A percentile compares a stretch with the other conserved stretches of the same genome.
phyloP scores from a whole-genome alignment of 2,797 vertebrate species.

The Hozukius guyotensis region DNA sequence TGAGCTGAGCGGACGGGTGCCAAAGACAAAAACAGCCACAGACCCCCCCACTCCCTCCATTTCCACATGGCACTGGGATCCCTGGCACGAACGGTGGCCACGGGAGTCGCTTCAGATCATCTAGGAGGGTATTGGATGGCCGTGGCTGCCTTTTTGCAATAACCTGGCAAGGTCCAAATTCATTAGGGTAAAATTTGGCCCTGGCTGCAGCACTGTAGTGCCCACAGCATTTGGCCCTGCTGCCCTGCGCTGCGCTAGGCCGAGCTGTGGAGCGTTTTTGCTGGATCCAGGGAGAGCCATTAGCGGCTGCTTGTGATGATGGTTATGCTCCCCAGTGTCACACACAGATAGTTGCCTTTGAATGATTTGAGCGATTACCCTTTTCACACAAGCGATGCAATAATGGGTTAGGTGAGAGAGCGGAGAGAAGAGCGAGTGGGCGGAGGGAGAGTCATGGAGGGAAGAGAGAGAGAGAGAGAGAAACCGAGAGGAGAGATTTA shows the following conservation, averaged over 20 bases:
- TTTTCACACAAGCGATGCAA: constrained; percentile 74
- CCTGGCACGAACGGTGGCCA: constrained; percentile 76
- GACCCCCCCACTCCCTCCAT: constrained; percentile 24
- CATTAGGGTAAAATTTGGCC: constrained; percentile 86
- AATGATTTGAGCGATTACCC: constrained; percentile 80
- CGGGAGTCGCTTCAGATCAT: constrained; percentile 82
- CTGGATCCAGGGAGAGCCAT: constrained; percentile 83
- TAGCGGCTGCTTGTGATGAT: constrained; percentile 83
- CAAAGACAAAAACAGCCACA: constrained; percentile 75
- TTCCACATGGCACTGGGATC: constrained; percentile 78
- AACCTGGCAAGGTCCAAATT: constrained; percentile 83
- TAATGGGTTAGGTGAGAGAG: constrained; percentile 70
- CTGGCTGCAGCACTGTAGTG: constrained; percentile 69
- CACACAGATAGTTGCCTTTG: constrained; percentile 82
- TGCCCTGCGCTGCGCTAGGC: constrained; percentile 62
- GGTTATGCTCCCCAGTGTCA: constrained; percentile 79
- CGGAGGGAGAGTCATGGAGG: constrained; percentile 8
- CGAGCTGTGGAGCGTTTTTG: constrained; percentile 69
- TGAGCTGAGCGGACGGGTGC: constrained; percentile 65
- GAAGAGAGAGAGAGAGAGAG: neutral
- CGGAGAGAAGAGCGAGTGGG: constrained; percentile 17
- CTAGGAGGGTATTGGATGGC: constrained; percentile 82
- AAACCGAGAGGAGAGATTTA: neutral
- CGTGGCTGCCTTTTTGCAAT: constrained; percentile 77
- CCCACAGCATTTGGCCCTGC: constrained; percentile 82